Percentiles rank a stretch among this genome's conserved stretches.
phyloP scores from a whole-genome alignment of 2,797 vertebrate species.

The Coluber constrictor region DNA sequence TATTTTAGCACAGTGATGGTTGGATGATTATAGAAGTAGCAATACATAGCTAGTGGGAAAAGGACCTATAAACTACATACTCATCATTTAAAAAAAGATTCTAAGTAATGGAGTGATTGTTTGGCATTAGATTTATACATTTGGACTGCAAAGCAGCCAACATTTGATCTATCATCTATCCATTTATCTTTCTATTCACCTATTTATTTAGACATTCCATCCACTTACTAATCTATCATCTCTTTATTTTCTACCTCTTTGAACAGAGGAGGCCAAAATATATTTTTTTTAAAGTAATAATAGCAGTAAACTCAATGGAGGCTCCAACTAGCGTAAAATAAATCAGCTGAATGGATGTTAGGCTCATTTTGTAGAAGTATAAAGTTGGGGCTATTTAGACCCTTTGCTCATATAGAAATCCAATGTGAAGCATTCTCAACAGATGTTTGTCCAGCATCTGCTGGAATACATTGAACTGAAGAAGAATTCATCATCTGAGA shows the following conservation, averaged over 20 bases:
- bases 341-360: not conserved
- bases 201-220: not conserved
- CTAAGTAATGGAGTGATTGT: not conserved
- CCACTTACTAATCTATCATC: not conserved
- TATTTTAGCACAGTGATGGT: not conserved
- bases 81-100: not conserved
- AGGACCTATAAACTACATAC: not conserved
- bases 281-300: not conserved
- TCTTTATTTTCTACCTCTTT: not conserved
- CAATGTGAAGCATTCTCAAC: not conserved
- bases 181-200: not conserved
- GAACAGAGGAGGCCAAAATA: not conserved
- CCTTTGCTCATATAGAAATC: not conserved
- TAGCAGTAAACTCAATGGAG: not conserved
- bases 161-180: not conserved
- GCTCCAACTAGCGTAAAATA: not conserved
- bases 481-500: not conserved
- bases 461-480: not conserved
- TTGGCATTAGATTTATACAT: not conserved
- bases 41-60: not conserved
- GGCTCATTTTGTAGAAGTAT: not conserved
- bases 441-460: not conserved
- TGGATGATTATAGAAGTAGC: not conserved
- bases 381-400: not conserved
- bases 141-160: not conserved